These are phyloP conservation scores for Montipora foliosa DNA, from an alignment of 64 coral and sea anemone species.

Conservation along the genomic window DNA sequence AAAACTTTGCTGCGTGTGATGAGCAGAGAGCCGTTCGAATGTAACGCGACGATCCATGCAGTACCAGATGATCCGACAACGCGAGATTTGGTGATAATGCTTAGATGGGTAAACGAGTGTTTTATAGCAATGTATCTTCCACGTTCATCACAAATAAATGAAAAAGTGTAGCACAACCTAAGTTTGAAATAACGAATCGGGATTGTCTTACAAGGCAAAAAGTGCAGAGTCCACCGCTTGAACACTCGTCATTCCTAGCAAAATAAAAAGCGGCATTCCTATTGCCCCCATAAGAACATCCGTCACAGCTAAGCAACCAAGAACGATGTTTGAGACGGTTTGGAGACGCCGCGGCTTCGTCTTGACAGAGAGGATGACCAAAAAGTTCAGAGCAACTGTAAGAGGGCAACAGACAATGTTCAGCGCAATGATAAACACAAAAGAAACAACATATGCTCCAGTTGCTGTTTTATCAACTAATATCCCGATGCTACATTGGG, in stretches of 20 bases:
- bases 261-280: neutral
- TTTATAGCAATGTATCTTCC: neutral
- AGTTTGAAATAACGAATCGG: neutral
- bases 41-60: neutral
- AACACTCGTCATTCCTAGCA: neutral
- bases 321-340: neutral
- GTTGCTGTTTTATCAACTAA: no score
- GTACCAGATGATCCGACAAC: neutral
- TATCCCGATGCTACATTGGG: no score
- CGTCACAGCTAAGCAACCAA: neutral
- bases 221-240: neutral
- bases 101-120: neutral
- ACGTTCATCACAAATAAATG: neutral
- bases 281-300: neutral
- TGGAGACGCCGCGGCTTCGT: neutral
- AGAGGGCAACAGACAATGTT: neutral
- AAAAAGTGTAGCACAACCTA: neutral
- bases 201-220: neutral
- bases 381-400: neutral
- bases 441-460: no score
- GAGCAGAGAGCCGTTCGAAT: neutral
- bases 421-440: no score
- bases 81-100: neutral
- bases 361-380: neutral
- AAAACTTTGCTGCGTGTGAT: neutral